A percentile compares a stretch with the other conserved stretches of the same genome.
Evolutionary conservation across 2,888 invertebrate species (phyloP).

Genomic region (Ceriagrion tenellum): DNA sequence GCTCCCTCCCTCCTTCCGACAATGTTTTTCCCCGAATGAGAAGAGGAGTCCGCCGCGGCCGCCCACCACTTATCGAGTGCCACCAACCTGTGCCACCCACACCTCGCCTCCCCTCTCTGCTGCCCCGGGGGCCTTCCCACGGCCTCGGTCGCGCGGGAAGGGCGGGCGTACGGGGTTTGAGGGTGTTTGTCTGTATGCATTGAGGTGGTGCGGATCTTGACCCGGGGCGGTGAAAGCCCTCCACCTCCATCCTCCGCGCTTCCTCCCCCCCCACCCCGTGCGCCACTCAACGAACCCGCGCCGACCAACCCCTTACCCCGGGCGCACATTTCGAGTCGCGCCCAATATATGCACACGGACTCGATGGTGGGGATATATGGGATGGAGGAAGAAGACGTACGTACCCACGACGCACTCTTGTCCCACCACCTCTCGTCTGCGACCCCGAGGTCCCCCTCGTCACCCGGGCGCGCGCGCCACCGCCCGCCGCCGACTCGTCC

Average conservation of each 20-base stretch:
- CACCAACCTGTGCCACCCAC: slow-evolving; percentile 52
- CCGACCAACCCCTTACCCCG: background rate
- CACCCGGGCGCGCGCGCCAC: background rate
- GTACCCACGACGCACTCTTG: background rate
- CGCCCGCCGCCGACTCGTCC: background rate
- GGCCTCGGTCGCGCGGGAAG: background rate
- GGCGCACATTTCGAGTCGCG: background rate
- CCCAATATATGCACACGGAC: slow-evolving; percentile 43
- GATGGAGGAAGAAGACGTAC: background rate
- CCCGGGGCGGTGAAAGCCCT: slow-evolving; percentile 59
- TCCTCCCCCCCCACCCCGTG: background rate
- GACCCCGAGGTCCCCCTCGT: background rate
- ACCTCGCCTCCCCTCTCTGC: background rate
- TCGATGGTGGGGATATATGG: background rate
- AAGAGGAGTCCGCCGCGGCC: background rate
- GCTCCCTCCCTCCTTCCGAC: background rate
- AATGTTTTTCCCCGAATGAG: background rate
- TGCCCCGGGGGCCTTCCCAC: slow-evolving; percentile 53
- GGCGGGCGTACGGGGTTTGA: background rate
- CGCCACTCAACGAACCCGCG: background rate
- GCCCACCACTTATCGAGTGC: slow-evolving; percentile 60
- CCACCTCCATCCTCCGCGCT: background rate
- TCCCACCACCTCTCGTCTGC: background rate
- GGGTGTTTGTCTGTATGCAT: background rate
- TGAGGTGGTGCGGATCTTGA: slow-evolving; percentile 47